phyloP scores from a whole-genome alignment of 2,888 invertebrate genomes.

The Germaria angustata region DNA sequence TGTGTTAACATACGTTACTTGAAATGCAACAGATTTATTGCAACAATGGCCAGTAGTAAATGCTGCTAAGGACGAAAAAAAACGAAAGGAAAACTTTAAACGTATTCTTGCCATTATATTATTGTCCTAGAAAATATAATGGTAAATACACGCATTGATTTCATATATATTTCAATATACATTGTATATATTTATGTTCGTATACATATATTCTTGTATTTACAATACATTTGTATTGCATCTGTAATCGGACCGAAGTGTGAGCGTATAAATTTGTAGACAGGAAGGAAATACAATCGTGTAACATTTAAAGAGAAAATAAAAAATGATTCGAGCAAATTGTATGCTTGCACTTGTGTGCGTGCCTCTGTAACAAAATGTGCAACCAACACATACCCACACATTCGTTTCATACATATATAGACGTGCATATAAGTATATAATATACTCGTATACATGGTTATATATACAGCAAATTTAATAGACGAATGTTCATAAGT shows the following conservation, averaged over 20 bases:
- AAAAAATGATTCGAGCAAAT: constrained; percentile 41
- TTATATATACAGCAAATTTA: not conserved
- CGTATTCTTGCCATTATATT: not conserved
- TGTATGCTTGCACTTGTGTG: constrained; percentile 17
- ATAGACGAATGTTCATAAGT: constrained; percentile 22
- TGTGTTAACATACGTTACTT: constrained; percentile 60
- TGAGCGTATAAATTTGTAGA: constrained; percentile 10
- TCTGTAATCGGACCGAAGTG: not conserved
- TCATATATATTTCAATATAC: not conserved
- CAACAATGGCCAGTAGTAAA: constrained; percentile 48
- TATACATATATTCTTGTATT: not conserved
- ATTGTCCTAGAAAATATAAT: not conserved
- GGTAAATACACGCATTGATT: constrained; percentile 47
- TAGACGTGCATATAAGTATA: not conserved
- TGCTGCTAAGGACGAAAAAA: constrained; percentile 14
- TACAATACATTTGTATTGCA: not conserved
- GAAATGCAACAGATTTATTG: constrained; percentile 64
- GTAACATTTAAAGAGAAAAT: constrained; percentile 22
- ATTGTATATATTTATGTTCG: not conserved
- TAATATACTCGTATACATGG: too few relatives aligned
- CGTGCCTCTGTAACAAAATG: constrained; percentile 30
- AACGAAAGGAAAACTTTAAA: not conserved
- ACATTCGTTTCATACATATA: not conserved
- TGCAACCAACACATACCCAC: not conserved
- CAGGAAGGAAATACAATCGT: constrained; percentile 45